Percentiles rank a stretch among this genome's conserved stretches.
Evolutionary conservation across 2,113 vertebrate genomes (phyloP).

Genomic region (Elachura formosa): DNA sequence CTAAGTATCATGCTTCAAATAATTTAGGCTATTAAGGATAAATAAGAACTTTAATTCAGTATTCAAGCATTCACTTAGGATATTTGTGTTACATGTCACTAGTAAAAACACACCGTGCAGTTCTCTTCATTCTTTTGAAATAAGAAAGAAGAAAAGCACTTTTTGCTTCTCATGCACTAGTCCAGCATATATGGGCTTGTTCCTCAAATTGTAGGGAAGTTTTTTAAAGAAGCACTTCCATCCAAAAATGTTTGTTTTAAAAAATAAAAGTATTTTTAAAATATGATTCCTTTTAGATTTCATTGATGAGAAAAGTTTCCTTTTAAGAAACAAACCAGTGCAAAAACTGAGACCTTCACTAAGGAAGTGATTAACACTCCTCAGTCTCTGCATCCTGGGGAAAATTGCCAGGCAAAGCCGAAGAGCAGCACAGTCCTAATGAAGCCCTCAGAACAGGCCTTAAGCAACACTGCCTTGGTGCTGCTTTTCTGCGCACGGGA

Average conservation of each 20-base stretch:
- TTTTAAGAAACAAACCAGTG: not conserved
- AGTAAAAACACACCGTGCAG: not conserved
- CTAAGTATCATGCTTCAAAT: not conserved
- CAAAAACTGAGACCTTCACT: not conserved
- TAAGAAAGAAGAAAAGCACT: not conserved
- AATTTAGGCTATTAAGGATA: not conserved
- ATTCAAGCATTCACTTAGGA: not conserved
- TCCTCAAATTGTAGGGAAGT: not conserved
- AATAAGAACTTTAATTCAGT: not conserved
- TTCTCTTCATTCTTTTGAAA: not conserved
- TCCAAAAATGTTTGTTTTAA: not conserved
- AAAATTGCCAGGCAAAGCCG: not conserved
- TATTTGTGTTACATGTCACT: not conserved
- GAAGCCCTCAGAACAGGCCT: not conserved
- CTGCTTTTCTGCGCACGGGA: not conserved
- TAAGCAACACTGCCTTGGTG: conserved; percentile 13
- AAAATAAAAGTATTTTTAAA: not conserved
- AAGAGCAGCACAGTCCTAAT: not conserved
- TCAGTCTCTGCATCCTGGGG: not conserved
- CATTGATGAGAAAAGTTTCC: not conserved
- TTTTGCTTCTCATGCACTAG: not conserved
- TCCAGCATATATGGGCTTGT: not conserved
- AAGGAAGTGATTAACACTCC: not conserved
- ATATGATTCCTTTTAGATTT: not conserved
- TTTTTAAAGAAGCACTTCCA: not conserved